Evolutionary conservation across 92 coral and sea anemone species (phyloP).

Genomic region (Heliopora coerulea): DNA sequence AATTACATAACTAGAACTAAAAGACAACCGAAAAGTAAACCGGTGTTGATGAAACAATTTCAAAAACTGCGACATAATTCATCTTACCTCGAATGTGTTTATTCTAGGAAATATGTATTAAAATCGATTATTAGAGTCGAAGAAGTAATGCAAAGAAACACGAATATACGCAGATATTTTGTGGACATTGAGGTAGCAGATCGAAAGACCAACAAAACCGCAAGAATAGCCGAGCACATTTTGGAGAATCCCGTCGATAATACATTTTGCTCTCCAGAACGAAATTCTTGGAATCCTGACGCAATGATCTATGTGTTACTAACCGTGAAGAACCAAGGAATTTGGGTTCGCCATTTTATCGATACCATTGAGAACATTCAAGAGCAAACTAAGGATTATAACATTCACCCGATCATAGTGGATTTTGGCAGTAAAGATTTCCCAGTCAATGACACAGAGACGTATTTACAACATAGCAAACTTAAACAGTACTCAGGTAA

Average conservation of each 20-base stretch:
- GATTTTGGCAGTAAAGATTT: conserved; percentile 70
- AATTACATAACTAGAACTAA: no score
- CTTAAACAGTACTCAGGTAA: conserved; percentile 4
- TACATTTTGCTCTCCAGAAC: conserved; percentile 51
- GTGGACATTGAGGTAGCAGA: conserved; percentile 64
- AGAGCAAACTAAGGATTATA: conserved; percentile 57
- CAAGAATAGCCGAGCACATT: conserved; percentile 58
- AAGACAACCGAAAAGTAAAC: no score
- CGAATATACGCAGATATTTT: conserved; percentile 60
- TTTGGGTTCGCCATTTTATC: conserved; percentile 72
- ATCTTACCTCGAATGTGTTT: no score
- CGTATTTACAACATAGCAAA: conserved; percentile 27
- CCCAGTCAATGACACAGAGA: conserved; percentile 52
- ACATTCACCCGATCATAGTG: conserved; percentile 63
- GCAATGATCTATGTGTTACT: conserved; percentile 59
- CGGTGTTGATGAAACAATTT: no score
- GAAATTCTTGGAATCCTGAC: conserved; percentile 55
- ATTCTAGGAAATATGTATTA: conserved; percentile 52
- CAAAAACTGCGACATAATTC: no score
- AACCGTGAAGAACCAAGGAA: conserved; percentile 74
- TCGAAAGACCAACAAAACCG: conserved; percentile 19
- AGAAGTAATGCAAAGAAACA: conserved; percentile 49
- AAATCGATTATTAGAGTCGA: conserved; percentile 58
- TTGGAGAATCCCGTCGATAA: conserved; percentile 36
- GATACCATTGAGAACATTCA: conserved; percentile 59